These are phyloP conservation scores for Strix uralensis DNA, from an alignment of 2,113 vertebrate species.

Conservation along the genomic window DNA sequence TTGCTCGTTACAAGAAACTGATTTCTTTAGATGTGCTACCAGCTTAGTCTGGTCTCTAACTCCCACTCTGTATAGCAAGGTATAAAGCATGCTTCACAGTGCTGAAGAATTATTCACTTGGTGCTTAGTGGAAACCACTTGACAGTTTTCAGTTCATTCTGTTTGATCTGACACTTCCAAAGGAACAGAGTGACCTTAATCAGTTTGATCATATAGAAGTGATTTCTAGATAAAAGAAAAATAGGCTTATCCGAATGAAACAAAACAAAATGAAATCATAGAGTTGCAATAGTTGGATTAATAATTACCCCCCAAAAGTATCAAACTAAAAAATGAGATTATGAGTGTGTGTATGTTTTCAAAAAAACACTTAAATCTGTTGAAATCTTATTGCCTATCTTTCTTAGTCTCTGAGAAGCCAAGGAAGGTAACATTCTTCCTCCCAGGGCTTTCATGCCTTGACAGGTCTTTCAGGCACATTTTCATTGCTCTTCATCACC, in stretches of 20 bases:
- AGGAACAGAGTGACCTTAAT: conserved; percentile 32
- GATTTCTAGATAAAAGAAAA: conserved; percentile 32
- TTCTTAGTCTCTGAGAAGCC: neutral
- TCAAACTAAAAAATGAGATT: neutral
- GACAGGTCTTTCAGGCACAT: neutral
- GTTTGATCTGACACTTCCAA: conserved; percentile 50
- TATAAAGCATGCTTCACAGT: neutral
- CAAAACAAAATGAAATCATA: neutral
- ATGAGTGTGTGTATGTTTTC: neutral
- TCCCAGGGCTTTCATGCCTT: neutral
- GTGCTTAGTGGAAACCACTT: conserved; percentile 7
- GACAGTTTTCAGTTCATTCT: conserved; percentile 31
- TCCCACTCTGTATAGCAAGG: neutral
- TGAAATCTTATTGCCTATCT: neutral
- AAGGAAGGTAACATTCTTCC: neutral
- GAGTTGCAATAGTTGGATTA: neutral
- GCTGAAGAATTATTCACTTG: conserved; percentile 7
- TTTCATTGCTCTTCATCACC: neutral
- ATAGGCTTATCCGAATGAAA: neutral
- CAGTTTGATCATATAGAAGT: neutral
- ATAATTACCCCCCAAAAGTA: neutral
- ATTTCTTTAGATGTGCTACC: neutral
- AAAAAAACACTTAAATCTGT: neutral
- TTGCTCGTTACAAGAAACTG: neutral
- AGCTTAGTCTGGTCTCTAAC: neutral